Evolutionary conservation across 2,888 invertebrate species (phyloP), one percentile per base, ranked within the genome.

Genomic region (Dascillus cervinus): DNA sequence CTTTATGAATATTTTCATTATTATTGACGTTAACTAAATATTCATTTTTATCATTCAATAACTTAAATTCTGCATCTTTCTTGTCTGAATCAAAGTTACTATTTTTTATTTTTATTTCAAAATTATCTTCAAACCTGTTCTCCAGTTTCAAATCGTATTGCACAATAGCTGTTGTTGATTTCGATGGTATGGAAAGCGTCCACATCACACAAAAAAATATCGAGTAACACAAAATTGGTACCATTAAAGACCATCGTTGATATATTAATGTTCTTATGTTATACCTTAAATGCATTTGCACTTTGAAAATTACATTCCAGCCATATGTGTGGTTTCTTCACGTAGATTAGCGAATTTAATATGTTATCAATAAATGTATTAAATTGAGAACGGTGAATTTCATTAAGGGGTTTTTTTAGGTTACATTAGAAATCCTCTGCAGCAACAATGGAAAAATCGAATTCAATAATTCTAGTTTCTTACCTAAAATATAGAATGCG

Each of bases 221-320:
- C 37, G 71, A 53, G 55, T 73, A 74, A 52, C 71, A 69, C 46
- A 73, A 55, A 47, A 72, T 59, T 36, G 73, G 70, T 39, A 71
- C 66, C 29, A 67, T 58, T 43, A 70, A 71, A 11, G 73, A 72
- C 72, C 73, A 73, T 40, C 72, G 60, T 34, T 60, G 44, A 38
- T 58, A 58, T 30, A 58, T 40, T n/a, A 43, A 26, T n/a, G 34
- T 22, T 35, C 26, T 43, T 17, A 34, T 39, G 4, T 11, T 26
- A 21, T 30, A 15, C 13, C 26, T 33, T 17, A 27, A 12, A 19
- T 24, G 26, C 29, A 39, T 34, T 26, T 24, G n/a, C 13, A 29
- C 19, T 12, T 20, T 25, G 11, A 29, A 23, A n/a, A 22, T 6
- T 8, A 22, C 23, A 5, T n/a, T 22, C 5, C 23, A n/a, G 8